Base-by-base conservation (phyloP, 2,113 vertebrate species). In the Ranitomeya variabilis region DNA sequence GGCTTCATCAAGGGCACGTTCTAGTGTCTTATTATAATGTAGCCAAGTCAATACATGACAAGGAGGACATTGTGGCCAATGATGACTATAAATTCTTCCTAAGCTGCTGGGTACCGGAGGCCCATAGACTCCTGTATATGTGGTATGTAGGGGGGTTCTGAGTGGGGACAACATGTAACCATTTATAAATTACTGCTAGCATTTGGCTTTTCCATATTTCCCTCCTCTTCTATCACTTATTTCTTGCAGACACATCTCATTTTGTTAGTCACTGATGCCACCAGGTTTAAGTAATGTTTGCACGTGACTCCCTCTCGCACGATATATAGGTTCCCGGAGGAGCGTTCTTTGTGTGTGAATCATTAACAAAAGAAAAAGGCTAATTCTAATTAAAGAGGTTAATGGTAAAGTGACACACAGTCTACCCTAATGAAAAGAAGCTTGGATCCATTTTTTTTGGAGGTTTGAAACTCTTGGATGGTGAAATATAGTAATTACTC, bases 361-460 rank as follows among this genome's bases (percentile, higher is more conserved):
- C 69, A 88, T 76, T 83, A 83, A 76, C 55, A 88, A 88, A 88
- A 76, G 54, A 83, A 57, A 45, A 82, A 88, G 80, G 67, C 81
- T 74, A 60, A 82, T 82, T 71, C 67, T 62, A 88, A 88, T 88
- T 74, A 88, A 73, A 54, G 79, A 83, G 86, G 78, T 88, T 83
- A 82, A 88, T 88, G 79, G 69, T 57, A 82, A 74, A n/a, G 86
- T 74, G 86, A 57, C 86, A 60, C 51, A 26, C 45, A 26, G 26
- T 52, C 26, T 73, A 51, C 76, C 21, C 55, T 60, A 57, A 69
- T 87, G 86, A 87, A 87, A 80, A 37, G 67, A 77, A 55, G 86
- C 76, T 69, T 26, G 51, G 37, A 66, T 87, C 51, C 0, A 16
- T 54, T 87, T 87, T 86, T 2, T 52, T 87, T n/a, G 37, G 14